phyloP scores from a whole-genome alignment of 2,797 vertebrate species.

The Heterohyrax brucei region DNA sequence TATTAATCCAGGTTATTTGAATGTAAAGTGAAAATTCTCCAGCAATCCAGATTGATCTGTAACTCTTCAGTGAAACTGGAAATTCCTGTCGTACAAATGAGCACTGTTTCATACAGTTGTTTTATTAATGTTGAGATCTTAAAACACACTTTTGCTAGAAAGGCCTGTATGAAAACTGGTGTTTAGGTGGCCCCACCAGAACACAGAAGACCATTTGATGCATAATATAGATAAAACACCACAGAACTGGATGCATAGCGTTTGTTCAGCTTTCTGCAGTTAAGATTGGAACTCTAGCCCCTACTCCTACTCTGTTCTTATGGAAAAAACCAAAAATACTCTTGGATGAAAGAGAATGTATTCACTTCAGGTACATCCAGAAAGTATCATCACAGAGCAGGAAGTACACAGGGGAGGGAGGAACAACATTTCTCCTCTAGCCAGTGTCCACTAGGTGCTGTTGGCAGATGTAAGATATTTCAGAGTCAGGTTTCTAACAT shows the following conservation, averaged over 20 bases:
- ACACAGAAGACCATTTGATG: constrained; percentile 45
- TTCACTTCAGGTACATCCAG: background rate
- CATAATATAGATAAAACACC: constrained; percentile 29
- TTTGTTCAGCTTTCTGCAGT: constrained; percentile 33
- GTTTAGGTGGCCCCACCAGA: background rate
- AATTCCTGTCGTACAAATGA: constrained; percentile 34
- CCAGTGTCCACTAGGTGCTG: background rate
- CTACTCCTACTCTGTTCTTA: background rate
- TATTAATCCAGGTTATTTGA: constrained; percentile 71
- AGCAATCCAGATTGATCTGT: constrained; percentile 39
- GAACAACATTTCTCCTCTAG: background rate
- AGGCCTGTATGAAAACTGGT: background rate
- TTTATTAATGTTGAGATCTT: constrained; percentile 29
- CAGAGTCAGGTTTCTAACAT: background rate
- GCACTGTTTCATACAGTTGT: constrained; percentile 53
- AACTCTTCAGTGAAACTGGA: constrained; percentile 10
- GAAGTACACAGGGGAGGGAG: background rate
- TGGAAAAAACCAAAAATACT: background rate
- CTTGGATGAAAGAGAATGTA: background rate
- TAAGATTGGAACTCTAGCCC: background rate
- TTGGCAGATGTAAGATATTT: background rate
- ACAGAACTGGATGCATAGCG: background rate
- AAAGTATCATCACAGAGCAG: background rate
- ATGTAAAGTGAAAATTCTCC: constrained; percentile 74
- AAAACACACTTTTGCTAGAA: constrained; percentile 60